phyloP scores from a whole-genome alignment of 2,797 vertebrate species.

The Darevskia mixta region DNA sequence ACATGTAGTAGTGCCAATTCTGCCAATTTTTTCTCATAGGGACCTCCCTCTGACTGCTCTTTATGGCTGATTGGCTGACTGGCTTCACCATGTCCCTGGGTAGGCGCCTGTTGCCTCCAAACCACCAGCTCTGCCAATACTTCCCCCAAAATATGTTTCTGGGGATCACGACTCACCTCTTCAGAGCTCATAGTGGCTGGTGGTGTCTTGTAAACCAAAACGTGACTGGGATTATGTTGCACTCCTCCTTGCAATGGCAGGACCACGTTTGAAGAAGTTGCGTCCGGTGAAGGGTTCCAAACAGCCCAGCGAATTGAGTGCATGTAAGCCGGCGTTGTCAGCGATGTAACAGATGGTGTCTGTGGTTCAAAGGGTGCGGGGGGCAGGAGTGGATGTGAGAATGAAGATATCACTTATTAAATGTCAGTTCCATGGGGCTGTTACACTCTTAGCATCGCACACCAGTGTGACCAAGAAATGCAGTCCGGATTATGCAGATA shows the following conservation, averaged over 20 bases:
- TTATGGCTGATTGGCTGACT: not conserved
- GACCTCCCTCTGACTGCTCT: not conserved
- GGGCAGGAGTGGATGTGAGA: not conserved
- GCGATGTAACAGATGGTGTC: constrained; percentile 70
- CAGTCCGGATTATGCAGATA: no score
- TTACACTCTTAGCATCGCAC: not conserved
- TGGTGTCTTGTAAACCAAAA: constrained; percentile 85
- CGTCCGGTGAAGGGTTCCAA: constrained; percentile 82
- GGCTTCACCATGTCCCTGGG: no score
- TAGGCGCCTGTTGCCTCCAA: no score
- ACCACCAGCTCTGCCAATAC: not conserved
- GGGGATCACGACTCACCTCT: constrained; percentile 69
- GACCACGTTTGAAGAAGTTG: constrained; percentile 70
- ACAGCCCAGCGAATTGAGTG: constrained; percentile 89
- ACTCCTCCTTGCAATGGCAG: constrained; percentile 86
- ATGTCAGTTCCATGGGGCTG: not conserved
- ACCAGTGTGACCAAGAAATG: not conserved
- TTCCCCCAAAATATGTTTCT: fast-evolving
- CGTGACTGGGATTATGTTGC: constrained; percentile 80
- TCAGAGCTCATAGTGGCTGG: constrained; percentile 69
- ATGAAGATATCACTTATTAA: not conserved
- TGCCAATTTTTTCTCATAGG: no score
- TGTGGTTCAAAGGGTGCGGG: constrained; percentile 57
- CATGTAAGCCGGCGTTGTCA: constrained; percentile 81
- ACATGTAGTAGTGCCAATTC: no score